Evolutionary conservation across 1,140 invertebrate species (phyloP).

Genomic region (Pogonognathellus flavescens): DNA sequence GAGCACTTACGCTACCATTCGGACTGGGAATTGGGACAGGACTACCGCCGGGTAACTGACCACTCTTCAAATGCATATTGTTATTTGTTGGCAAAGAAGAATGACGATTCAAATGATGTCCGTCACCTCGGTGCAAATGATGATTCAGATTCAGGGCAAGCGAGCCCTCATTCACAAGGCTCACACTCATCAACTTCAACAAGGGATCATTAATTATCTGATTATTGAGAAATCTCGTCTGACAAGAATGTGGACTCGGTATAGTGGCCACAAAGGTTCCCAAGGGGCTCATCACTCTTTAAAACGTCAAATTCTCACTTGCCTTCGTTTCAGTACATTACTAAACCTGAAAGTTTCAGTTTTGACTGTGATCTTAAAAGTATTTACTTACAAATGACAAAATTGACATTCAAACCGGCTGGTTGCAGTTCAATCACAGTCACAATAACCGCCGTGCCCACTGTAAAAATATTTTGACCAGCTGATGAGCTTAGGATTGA

Average conservation of each 20-base stretch:
- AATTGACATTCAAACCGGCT: background rate
- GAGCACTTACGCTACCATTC: constrained; percentile 42
- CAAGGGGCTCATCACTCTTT: constrained; percentile 66
- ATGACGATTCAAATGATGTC: background rate
- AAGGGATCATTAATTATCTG: constrained; percentile 58
- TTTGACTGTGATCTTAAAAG: background rate
- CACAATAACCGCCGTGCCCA: background rate
- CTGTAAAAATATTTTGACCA: background rate
- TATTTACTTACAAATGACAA: constrained; percentile 6
- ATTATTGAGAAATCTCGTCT: constrained; percentile 6
- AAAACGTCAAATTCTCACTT: constrained; percentile 15
- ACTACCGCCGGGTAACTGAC: constrained; percentile 54
- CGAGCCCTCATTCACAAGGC: constrained; percentile 59
- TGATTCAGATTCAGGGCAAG: constrained; percentile 56
- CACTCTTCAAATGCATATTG: constrained; percentile 48
- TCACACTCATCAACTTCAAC: constrained; percentile 65
- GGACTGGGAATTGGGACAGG: constrained; percentile 57
- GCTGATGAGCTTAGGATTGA: constrained; percentile 29
- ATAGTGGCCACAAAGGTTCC: constrained; percentile 55
- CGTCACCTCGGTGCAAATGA: constrained; percentile 31
- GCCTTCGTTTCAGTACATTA: background rate
- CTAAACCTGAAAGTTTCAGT: background rate
- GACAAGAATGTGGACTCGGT: constrained; percentile 5
- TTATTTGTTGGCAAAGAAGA: background rate
- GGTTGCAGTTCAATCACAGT: too few relatives aligned